A percentile compares a stretch with the other conserved stretches of the same genome.
phyloP scores from a whole-genome alignment of 2,113 vertebrate genomes.

The Phalacrocorax carbo region DNA sequence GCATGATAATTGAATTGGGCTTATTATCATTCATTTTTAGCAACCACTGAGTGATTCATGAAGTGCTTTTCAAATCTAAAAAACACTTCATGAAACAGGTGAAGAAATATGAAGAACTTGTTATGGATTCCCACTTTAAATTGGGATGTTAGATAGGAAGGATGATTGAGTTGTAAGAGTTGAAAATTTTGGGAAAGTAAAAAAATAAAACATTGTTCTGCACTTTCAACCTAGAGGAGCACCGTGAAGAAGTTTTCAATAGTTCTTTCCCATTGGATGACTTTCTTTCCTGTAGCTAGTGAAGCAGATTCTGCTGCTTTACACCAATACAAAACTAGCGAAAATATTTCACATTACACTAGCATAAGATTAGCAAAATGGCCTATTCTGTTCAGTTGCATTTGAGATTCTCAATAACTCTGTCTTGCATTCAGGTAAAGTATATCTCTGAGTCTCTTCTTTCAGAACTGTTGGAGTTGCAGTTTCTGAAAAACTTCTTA shows the following conservation, averaged over 20 bases:
- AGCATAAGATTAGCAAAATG: neutral
- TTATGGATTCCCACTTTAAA: neutral
- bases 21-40: slow-evolving; percentile 45
- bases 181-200: neutral
- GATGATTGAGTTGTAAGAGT: neutral
- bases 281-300: neutral
- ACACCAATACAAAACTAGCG: neutral
- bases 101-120: slow-evolving; percentile 5
- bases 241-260: neutral
- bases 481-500: neutral
- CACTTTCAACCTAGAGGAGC: neutral
- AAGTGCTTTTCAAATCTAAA: slow-evolving; percentile 31
- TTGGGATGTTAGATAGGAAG: neutral
- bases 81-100: neutral
- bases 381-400: neutral
- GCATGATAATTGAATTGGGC: slow-evolving; percentile 26
- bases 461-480: neutral
- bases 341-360: neutral
- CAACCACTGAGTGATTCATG: slow-evolving; percentile 29
- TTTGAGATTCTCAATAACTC: neutral
- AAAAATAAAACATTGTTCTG: neutral
- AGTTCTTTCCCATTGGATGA: neutral
- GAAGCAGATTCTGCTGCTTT: neutral
- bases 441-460: neutral
- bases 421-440: neutral